Evolutionary conservation across 2,113 vertebrate genomes (phyloP).

Genomic region (Syngnathus floridae): DNA sequence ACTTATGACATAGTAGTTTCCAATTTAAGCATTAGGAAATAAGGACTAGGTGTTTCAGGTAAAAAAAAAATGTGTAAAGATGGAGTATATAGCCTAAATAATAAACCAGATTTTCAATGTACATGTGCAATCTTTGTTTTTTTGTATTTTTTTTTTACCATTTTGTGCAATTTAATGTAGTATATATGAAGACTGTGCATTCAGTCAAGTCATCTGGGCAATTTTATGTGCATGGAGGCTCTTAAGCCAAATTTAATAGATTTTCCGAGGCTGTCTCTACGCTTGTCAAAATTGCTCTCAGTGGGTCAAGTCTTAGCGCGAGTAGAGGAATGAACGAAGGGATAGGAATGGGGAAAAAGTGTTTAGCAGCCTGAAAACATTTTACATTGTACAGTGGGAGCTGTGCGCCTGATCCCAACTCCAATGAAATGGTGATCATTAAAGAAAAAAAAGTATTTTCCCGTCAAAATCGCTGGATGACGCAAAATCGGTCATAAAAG

Average conservation of each 20-base stretch:
- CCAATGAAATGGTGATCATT: conserved; percentile 65
- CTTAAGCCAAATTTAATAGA: conserved; percentile 70
- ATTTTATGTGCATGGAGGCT: conserved; percentile 45
- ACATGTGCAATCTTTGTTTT: neutral
- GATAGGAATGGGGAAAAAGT: conserved; percentile 35
- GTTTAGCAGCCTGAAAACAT: conserved; percentile 68
- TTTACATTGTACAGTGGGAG: conserved; percentile 66
- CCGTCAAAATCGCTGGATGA: conserved; percentile 66
- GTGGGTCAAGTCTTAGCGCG: conserved; percentile 64
- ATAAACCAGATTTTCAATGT: too few relatives aligned
- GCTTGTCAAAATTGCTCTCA: conserved; percentile 66
- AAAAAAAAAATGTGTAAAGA: too few relatives aligned
- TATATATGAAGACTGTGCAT: neutral
- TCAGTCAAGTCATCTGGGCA: conserved; percentile 42
- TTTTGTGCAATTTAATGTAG: neutral
- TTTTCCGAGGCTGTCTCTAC: conserved; percentile 68
- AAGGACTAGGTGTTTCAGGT: too few relatives aligned
- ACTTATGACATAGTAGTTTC: too few relatives aligned
- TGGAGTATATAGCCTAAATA: too few relatives aligned
- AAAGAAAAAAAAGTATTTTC: conserved; percentile 66
- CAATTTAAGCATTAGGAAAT: too few relatives aligned
- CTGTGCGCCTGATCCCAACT: conserved; percentile 61
- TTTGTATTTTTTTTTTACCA: conserved; percentile 15
- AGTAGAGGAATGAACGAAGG: conserved; percentile 23
- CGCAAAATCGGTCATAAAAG: conserved; percentile 69